phyloP scores from a whole-genome alignment of 2,797 vertebrate genomes.

The Sebastes matsubarae region DNA sequence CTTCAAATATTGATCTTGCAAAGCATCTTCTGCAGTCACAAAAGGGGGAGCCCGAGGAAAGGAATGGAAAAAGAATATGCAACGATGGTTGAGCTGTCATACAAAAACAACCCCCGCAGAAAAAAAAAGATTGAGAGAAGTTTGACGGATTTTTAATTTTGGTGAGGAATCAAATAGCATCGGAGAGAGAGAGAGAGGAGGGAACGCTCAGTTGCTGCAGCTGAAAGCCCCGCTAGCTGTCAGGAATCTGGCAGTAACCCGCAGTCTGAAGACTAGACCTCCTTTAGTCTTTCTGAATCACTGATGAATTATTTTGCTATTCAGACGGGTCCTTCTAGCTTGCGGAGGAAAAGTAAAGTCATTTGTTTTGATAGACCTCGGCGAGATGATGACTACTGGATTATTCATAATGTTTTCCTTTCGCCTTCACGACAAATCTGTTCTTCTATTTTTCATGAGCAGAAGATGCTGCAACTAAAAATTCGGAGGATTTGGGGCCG shows the following conservation, averaged over 20 bases:
- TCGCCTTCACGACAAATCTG: slow-evolving; percentile 54
- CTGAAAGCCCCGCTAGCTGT: slow-evolving; percentile 59
- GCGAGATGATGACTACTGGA: slow-evolving; percentile 62
- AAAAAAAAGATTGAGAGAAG: background rate
- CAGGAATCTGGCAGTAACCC: slow-evolving; percentile 62
- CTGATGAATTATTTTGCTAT: slow-evolving; percentile 68
- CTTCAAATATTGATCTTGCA: slow-evolving; percentile 75
- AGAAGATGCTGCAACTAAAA: slow-evolving; percentile 23
- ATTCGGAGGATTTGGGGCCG: slow-evolving; percentile 7
- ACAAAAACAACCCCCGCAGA: slow-evolving; percentile 22
- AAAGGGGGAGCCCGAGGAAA: slow-evolving; percentile 30
- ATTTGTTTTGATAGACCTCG: slow-evolving; percentile 52
- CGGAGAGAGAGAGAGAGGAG: background rate
- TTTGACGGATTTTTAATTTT: slow-evolving; percentile 62
- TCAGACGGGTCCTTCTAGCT: slow-evolving; percentile 53
- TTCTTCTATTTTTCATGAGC: slow-evolving; percentile 61
- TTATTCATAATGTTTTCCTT: slow-evolving; percentile 71
- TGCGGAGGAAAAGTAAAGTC: slow-evolving; percentile 40
- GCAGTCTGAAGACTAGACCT: slow-evolving; percentile 59
- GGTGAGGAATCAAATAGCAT: slow-evolving; percentile 56
- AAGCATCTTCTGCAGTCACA: slow-evolving; percentile 40
- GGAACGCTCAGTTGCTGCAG: slow-evolving; percentile 21
- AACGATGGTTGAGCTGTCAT: slow-evolving; percentile 3
- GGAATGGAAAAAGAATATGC: slow-evolving; percentile 10
- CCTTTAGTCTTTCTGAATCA: slow-evolving; percentile 63